Evolutionary conservation across 2,113 vertebrate species (phyloP), one percentile per base, ranked within the genome.

Genomic region (Nicator chloris): DNA sequence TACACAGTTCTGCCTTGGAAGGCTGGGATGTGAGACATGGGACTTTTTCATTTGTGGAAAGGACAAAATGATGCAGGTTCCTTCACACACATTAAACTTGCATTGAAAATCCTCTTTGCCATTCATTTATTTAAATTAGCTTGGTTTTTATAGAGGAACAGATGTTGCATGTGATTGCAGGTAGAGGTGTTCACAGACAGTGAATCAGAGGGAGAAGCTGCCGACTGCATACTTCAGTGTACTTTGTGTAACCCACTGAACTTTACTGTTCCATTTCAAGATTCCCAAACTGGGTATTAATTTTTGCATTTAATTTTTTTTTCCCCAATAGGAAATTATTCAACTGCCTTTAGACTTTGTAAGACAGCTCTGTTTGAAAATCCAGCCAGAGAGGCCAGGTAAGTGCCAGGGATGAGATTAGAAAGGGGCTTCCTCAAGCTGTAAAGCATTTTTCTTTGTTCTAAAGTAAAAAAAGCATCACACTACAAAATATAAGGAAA

Each of bases 331-430:
- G 99, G 99, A 99, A 95, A 99, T 99, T 64, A 98, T 99, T 70
- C 99, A 99, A 84, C 98, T 99, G 86, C 99, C 99, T 72, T 97
- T 99, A 90, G 99, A 99, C 87, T 99, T 99, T 64, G 98, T 99
- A 88, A 98, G 98, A 94, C 99, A 99, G 94, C 98, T 99, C 68
- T 99, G 99, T 71, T 98, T 99, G 93, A 99, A 99, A 97, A 98
- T 99, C 78, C 99, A 99, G 95, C 98, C 98, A 59, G 99, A 99
- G 79, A 98, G 99, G 87, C 99, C 99, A 98, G 99, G 99, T 99
- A 97, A 97, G 97, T 65, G 66, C 35, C 27, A 42, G 44, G 28
- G 21, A 6, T 15, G 57, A 37, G 27, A 50, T 50, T 79, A 61
- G 57, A 69, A 14, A 16, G 16, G 35, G 33, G 8, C 10, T 53